Evolutionary conservation across 2,888 invertebrate species (phyloP).

Genomic region (Cordilura impudica): DNA sequence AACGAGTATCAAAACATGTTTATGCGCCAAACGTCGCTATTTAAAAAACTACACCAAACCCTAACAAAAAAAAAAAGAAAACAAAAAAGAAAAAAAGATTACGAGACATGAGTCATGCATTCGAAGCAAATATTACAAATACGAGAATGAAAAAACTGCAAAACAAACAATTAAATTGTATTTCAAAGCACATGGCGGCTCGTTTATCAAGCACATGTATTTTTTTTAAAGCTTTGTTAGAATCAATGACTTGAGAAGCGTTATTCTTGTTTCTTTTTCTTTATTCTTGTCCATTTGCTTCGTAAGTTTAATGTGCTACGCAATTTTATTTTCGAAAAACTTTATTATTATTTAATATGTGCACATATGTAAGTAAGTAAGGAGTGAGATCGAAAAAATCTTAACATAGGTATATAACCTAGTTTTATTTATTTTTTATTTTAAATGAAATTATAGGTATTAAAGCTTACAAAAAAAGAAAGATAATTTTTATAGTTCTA

Average conservation of each 20-base stretch:
- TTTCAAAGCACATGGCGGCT: neutral
- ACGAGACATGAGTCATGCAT: slow-evolving; percentile 36
- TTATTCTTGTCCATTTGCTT: neutral
- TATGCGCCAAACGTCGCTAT: neutral
- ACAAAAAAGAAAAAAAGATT: neutral
- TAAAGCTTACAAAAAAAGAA: too few species aligned
- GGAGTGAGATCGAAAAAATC: too few species aligned
- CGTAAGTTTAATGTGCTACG: neutral
- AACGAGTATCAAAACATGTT: neutral
- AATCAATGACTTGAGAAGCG: neutral
- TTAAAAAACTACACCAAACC: neutral
- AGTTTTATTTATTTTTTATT: too few species aligned
- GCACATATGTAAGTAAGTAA: too few species aligned
- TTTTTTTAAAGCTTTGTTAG: neutral
- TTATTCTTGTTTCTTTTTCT: neutral
- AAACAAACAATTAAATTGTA: neutral
- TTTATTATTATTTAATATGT: too few species aligned
- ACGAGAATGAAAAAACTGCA: neutral
- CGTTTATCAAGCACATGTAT: neutral
- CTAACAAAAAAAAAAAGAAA: neutral
- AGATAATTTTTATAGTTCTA: too few species aligned
- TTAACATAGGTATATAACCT: too few species aligned
- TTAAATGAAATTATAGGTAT: too few species aligned
- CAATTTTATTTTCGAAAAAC: neutral
- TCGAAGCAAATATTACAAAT: neutral